Evolutionary conservation across 2,888 invertebrate species (phyloP), one percentile per base, ranked within the genome.

Genomic region (Dicranocentrus wangi): DNA sequence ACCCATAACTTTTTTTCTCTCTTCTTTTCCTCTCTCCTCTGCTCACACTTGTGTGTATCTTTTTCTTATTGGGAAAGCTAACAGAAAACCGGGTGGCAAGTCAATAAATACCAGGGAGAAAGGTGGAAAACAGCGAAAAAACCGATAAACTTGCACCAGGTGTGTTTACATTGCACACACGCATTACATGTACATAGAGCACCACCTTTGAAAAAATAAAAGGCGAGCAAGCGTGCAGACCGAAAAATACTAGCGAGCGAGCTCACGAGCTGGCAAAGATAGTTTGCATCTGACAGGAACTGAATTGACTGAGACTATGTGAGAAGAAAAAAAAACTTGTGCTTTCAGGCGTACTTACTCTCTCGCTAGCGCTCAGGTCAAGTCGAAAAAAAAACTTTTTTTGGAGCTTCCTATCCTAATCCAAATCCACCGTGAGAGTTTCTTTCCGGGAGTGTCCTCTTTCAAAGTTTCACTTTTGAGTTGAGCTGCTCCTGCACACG

Each of bases 131-230:
- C 51, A 47, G 27, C 15, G 60, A 39, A 60, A 65, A 75, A 73
- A 60, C 55, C 76, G 76, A 76, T 76, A 75, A 76, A 77, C 68
- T 77, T 77, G 77, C 77, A 77, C 77, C 77, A 69, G 77, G 77
- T 69, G 77, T 77, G 77, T 77, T 77, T 77, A 69, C 77, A 77
- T 51, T 77, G 61, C 69, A 69, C 60, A 66, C 69, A 69, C 66
- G 53, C 76, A 68, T 47, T 55, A 55, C 53, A 53, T 42, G 32
- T 55, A 21, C 55, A 55, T 21, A 23, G 15, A 47, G 42, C 39
- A 66, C 65, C 66, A 66, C 66, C 66, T 66, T 58, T 68, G 17
- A 25, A 8, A 73, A 13, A 63, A 42, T 27, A 23, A 58, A 47
- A 76, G 32, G 68, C 66, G 66, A 75, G 75, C 10, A 72, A 51